Base-by-base conservation (phyloP, 1,140 invertebrate genomes). In the Armadillidium nasatum region DNA sequence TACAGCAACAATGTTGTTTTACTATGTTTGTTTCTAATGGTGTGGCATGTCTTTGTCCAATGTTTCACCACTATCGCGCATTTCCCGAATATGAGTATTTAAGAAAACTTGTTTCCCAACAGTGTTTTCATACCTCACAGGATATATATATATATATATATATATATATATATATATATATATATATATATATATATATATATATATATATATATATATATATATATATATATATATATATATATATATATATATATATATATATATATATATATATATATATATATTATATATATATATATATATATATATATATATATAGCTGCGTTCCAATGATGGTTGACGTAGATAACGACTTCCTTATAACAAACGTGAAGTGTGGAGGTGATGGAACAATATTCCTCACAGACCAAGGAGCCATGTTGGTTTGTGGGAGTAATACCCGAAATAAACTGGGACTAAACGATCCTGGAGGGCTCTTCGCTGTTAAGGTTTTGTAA, bases 351-450 rank as follows among this genome's bases (percentile, higher is more conserved):
- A 84, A 86, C 11, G 85, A 87, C 46, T 85, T 87, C 11, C 83
- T 86, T 21, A 86, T 90, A 13, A 82, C 84, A 13, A 86, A 86
- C 44, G 87, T 90, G 0, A 85, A 85, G 82, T 90, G 90, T 82
- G 90, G 91, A 3, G 85, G 85, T 0, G 89, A 92, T 82, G 88
- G 87, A 9, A 90, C 89, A 0, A 88, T 89, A 73, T 85, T 91
- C n/a, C 84, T 92, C 3, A 90, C 90, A 19, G 85, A 88, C 74
- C 86, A 87, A 74, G 90, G 89, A n/a, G 85, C 86, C 43, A 80
- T 92, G 33, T 87, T 89, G 68, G 89, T 88, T 13, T 91, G 89
- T 84, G 92, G 92, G 23, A 88, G 85, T 69, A 93, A 93, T 83
- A 84, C 86, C 46, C 84, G 88, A 81, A 92, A 91, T 82, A 91